These are phyloP conservation scores for Myathropa florea DNA, from an alignment of 2,888 invertebrate species.

Conservation along the genomic window DNA sequence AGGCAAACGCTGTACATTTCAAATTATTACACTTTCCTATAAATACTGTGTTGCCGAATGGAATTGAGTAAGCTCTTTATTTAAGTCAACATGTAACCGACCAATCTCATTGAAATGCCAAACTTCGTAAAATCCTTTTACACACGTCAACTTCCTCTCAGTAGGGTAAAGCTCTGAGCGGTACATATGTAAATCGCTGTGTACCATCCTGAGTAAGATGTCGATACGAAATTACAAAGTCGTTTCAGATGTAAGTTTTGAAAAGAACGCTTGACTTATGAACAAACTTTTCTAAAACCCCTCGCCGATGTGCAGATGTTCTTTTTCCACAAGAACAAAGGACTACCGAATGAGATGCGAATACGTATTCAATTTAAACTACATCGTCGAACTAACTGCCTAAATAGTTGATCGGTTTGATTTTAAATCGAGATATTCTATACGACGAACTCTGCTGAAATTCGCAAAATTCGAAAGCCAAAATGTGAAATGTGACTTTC, in stretches of 20 bases:
- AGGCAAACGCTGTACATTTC: too few species aligned
- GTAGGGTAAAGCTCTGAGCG: not conserved
- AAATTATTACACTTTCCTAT: too few species aligned
- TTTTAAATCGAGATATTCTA: not conserved
- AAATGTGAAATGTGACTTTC: constrained; percentile 23
- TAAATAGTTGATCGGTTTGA: constrained; percentile 22
- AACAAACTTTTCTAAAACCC: constrained; percentile 14
- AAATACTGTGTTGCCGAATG: too few species aligned
- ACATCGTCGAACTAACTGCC: constrained; percentile 25
- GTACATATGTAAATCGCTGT: not conserved
- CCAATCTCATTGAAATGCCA: not conserved
- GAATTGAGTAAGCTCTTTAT: too few species aligned
- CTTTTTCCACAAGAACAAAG: not conserved
- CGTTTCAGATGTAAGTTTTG: constrained; percentile 24
- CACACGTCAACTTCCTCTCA: not conserved
- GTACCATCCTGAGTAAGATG: not conserved
- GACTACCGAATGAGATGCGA: not conserved
- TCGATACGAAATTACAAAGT: not conserved
- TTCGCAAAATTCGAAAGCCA: constrained; percentile 43
- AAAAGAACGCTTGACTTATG: constrained; percentile 9
- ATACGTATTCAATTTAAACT: not conserved
- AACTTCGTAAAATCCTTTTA: not conserved
- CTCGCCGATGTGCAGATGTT: not conserved
- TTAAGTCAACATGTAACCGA: too few species aligned
- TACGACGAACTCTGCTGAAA: constrained; percentile 11